Evolutionary conservation across 2,797 vertebrate species (phyloP).

Genomic region (Leuciscus waleckii): DNA sequence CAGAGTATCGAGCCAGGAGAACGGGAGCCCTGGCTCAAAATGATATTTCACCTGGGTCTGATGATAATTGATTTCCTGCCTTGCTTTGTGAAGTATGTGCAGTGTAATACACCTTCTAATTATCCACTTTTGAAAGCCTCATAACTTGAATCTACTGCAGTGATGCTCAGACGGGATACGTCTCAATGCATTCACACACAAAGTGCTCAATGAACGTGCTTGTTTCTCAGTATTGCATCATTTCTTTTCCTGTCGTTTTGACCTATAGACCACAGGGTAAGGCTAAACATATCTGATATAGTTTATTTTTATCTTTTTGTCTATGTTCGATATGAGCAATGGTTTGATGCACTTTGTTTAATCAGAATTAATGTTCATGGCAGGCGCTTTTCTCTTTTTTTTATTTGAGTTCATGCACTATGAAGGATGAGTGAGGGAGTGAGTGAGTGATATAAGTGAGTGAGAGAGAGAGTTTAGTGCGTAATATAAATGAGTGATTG

Average conservation of each 20-base stretch:
- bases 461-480: too few species aligned
- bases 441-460: too few species aligned
- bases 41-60: constrained; percentile 38
- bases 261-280: background rate
- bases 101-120: constrained; percentile 55
- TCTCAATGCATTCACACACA: background rate
- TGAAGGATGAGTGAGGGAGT: too few species aligned
- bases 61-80: constrained; percentile 61
- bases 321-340: background rate
- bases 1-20: constrained; percentile 28
- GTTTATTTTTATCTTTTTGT: background rate
- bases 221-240: background rate
- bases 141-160: constrained; percentile 61
- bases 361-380: background rate
- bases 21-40: background rate
- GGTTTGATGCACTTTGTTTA: background rate
- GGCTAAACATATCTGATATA: background rate
- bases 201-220: background rate
- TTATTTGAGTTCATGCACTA: too few species aligned
- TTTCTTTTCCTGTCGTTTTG: background rate
- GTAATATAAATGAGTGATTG: too few species aligned
- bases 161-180: background rate
- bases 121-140: constrained; percentile 45
- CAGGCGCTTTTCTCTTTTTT: background rate
- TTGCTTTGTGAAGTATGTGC: constrained; percentile 9